These are phyloP conservation scores for Coleophora deauratella DNA, from an alignment of 2,888 invertebrate genomes.

Conservation along the genomic window DNA sequence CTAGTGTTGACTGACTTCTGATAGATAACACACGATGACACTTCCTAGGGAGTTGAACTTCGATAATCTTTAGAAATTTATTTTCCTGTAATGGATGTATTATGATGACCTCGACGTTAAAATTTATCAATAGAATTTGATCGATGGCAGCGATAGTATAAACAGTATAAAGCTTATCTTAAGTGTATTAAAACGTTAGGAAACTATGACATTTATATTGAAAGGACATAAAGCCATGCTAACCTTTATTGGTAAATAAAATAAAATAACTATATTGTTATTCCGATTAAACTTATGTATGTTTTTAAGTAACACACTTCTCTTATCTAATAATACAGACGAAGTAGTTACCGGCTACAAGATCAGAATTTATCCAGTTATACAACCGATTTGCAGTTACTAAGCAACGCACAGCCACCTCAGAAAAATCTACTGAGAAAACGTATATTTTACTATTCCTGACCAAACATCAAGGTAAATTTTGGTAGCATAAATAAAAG, in stretches of 20 bases:
- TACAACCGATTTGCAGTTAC: no score
- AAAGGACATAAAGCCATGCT: background rate
- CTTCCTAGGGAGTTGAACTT: constrained; percentile 38
- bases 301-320: background rate
- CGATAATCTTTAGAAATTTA: constrained; percentile 41
- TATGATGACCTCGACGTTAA: no score
- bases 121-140: no score
- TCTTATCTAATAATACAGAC: no score
- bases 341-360: no score
- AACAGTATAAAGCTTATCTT: background rate
- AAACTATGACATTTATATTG: background rate
- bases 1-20: constrained; percentile 45
- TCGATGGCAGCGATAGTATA: background rate
- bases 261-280: background rate
- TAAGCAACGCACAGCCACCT: no score
- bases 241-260: background rate
- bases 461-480: no score
- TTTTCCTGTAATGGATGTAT: no score
- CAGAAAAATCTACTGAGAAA: no score
- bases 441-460: no score
- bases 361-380: no score
- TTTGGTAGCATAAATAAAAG: no score
- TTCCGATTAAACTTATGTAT: background rate
- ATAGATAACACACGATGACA: constrained; percentile 54
- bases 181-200: background rate